Percentiles rank a stretch among this genome's conserved stretches.
phyloP scores from a whole-genome alignment of 2,888 invertebrate genomes.

The Tinea trinotella region DNA sequence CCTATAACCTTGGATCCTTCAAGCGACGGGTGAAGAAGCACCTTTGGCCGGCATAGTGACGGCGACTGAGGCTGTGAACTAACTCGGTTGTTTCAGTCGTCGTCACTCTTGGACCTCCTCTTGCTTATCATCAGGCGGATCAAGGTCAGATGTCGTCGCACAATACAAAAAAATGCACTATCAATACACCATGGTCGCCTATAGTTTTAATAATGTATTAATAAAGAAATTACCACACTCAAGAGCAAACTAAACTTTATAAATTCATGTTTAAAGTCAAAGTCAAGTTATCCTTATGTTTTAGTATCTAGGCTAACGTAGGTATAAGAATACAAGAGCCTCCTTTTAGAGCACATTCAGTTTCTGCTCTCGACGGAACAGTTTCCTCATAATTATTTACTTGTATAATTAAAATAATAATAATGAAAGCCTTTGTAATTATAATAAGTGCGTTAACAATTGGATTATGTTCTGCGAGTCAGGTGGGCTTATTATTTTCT shows the following conservation, averaged over 20 bases:
- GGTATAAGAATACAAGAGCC: slow-evolving; percentile 14
- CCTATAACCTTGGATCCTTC: no score
- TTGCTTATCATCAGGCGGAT: no score
- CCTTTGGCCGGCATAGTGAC: no score
- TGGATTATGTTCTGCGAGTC: slow-evolving; percentile 1
- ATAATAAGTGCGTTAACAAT: background rate
- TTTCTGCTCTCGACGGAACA: background rate
- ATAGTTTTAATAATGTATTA: no score
- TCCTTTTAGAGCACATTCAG: slow-evolving; percentile 7
- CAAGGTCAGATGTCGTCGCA: no score
- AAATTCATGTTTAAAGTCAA: background rate
- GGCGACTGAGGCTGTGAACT: no score
- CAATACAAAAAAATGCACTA: no score
- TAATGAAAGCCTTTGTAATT: slow-evolving; percentile 2
- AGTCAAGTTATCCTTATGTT: slow-evolving; percentile 16
- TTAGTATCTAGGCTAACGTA: slow-evolving; percentile 18
- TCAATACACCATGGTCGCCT: no score
- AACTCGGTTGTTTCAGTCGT: no score
- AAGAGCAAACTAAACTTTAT: background rate
- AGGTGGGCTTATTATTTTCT: slow-evolving; percentile 14
- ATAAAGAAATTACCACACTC: no score
- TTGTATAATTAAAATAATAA: background rate
- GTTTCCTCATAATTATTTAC: background rate
- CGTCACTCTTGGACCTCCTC: no score
- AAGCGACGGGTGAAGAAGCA: no score